A percentile compares a stretch with the other conserved stretches of the same genome.
These are phyloP conservation scores for Elysia chlorotica DNA, from an alignment of 1,140 invertebrate species.

Conservation along the genomic window DNA sequence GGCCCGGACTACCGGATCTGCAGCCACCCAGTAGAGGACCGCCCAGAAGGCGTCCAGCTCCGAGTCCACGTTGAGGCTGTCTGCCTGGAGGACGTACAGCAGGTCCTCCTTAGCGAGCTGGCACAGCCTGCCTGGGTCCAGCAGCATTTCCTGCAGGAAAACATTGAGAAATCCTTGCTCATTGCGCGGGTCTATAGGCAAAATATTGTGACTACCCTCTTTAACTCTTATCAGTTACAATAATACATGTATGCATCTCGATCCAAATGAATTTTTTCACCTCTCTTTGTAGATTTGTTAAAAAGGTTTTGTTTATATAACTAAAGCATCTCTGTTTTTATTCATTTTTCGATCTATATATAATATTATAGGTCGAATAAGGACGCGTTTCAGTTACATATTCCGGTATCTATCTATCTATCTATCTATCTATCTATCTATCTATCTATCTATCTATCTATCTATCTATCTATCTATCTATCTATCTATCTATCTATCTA, in stretches of 20 bases:
- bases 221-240: too few species aligned
- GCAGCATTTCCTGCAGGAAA: not conserved
- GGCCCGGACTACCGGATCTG: slow-evolving; percentile 21
- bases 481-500: too few species aligned
- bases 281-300: too few species aligned
- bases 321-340: too few species aligned
- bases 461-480: not conserved
- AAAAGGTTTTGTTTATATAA: too few species aligned
- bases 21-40: slow-evolving; percentile 33
- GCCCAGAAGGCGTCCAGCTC: slow-evolving; percentile 37
- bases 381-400: not conserved
- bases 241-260: too few species aligned
- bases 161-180: too few species aligned
- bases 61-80: slow-evolving; percentile 12
- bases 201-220: too few species aligned
- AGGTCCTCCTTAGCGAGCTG: slow-evolving; percentile 13
- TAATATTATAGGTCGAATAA: too few species aligned
- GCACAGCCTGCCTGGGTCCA: not conserved
- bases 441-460: not conserved
- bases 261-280: too few species aligned
- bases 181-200: too few species aligned
- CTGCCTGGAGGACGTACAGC: slow-evolving; percentile 11
- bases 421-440: not conserved
- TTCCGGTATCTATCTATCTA: not conserved
- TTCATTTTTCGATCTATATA: too few species aligned